Base-by-base conservation (phyloP, 2,888 invertebrate species). In the Physocephala rufipes region DNA sequence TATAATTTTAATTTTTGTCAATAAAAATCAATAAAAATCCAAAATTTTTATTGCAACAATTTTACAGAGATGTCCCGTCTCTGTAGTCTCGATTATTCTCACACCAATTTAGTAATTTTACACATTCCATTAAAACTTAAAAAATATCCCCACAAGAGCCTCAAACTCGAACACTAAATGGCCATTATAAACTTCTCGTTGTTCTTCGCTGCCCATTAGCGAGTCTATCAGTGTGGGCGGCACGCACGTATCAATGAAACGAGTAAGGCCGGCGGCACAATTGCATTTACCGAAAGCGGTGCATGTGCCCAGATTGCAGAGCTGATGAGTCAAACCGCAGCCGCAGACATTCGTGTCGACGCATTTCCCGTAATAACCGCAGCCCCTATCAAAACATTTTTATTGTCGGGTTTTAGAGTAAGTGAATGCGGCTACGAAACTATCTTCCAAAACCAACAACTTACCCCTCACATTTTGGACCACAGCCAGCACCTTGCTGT, bases 391-490 rank as follows among this genome's bases (percentile, higher is more conserved):
- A 74, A 15, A 15, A 15, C 26, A 43, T 55, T 9, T 30, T 16
- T 51, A 5, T 19, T 51, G 21, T 51, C 3, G 13, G 21, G 2
- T 24, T 59, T 2, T 59, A 28, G 3, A 59, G 1, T 9, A 16
- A 28, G 2, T 53, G 16, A 53, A n/a, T 9, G 21, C 16, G 28
- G 13, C n/a, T 26, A 59, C 15, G 19, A 5, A 1, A 59, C n/a
- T 51, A 51, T 2, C n/a, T 19, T 9, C 4, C 5, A 21, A 9
- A 19, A 12, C 19, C 26, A 36, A 36, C 36, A 5, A 75, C 79
- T 78, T 64, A 85, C 85, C 76, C 75, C 26, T 77, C 75, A 74
- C 87, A 87, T 28, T 80, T 77, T 0, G 86, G 86, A 49, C 77
- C 75, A 73, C 87, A 87, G 30, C 76, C 78, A 49, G 74, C 74